Evolutionary conservation across 1,140 invertebrate species (phyloP), one percentile per base, ranked within the genome.

Genomic region (Metaphire vulgaris): DNA sequence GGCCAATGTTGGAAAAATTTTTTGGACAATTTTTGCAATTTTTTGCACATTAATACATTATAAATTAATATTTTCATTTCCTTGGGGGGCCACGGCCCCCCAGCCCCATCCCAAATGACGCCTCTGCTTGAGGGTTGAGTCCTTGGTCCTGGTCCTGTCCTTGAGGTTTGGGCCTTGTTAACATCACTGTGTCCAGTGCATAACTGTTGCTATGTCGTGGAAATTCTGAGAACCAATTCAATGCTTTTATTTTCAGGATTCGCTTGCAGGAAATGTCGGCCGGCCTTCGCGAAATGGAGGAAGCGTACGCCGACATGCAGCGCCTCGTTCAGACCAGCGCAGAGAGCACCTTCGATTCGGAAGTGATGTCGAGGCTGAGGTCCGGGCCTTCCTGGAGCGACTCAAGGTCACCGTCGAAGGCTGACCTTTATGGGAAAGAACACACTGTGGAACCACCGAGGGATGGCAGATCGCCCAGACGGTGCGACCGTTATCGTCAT

Each of bases 181-280:
- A n/a, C n/a, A n/a, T n/a, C n/a, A n/a, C n/a, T n/a, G n/a, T n/a
- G n/a, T n/a, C n/a, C n/a, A n/a, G n/a, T n/a, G n/a, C n/a, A n/a
- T n/a, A n/a, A n/a, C n/a, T n/a, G n/a, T n/a, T n/a, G n/a, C n/a
- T n/a, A n/a, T n/a, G n/a, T n/a, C n/a, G n/a, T n/a, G n/a, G n/a
- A n/a, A n/a, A n/a, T n/a, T n/a, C n/a, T n/a, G n/a, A n/a, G n/a
- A n/a, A n/a, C n/a, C n/a, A n/a, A n/a, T n/a, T n/a, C n/a, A n/a
- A n/a, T n/a, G n/a, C n/a, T n/a, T n/a, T n/a, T n/a, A n/a, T n/a
- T 67, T 67, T 15, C 75, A 83, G 82, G 67, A 80, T 80, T 33
- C 77, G 81, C 0, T 77, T 83, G 12, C 79, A 82, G 69, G 80
- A 81, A 30, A 74, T 83, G 16, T 76, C 79, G 65, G 79, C 80